Conservation (phyloP, 2,888 invertebrate genomes). For the Empis livida region DNA sequence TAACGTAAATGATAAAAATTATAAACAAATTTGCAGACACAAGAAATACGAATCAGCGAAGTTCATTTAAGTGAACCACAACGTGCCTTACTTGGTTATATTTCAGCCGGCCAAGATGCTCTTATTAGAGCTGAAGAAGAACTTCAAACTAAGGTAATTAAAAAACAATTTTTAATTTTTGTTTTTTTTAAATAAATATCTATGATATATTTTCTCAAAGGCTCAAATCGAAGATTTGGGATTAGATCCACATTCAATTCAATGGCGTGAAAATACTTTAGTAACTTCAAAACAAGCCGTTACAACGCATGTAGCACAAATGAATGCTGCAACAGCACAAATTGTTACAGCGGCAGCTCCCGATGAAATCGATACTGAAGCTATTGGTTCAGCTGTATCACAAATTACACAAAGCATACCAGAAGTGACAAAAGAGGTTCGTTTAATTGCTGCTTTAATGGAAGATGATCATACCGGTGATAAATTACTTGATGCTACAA, state of each 20-base stretch:
- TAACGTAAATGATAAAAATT: too few species aligned
- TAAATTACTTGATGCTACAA: conserved; percentile 78
- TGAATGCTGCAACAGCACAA: conserved; percentile 98
- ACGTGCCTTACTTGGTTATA: conserved; percentile 80
- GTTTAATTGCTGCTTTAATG: conserved; percentile 84
- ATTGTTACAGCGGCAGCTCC: conserved; percentile 82
- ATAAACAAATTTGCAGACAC: conserved; percentile 32
- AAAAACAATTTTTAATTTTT: background rate
- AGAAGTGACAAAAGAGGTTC: conserved; percentile 74
- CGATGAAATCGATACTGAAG: conserved; percentile 88
- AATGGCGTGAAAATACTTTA: conserved; percentile 89
- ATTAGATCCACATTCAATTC: conserved; percentile 70
- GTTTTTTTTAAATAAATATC: background rate
- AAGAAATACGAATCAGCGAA: conserved; percentile 58
- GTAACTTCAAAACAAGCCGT: conserved; percentile 94
- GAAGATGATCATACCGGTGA: conserved; percentile 77
- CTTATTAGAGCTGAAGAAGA: conserved; percentile 77
- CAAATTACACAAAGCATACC: conserved; percentile 94
- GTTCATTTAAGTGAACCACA: conserved; percentile 78
- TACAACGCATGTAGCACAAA: conserved; percentile 92
- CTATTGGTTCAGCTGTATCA: conserved; percentile 92
- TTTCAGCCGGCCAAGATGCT: conserved; percentile 76
- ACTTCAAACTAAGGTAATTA: conserved; percentile 40
- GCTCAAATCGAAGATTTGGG: conserved; percentile 59
- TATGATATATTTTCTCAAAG: conserved; percentile 14